A percentile compares a stretch with the other conserved stretches of the same genome.
phyloP scores from a whole-genome alignment of 2,888 invertebrate species.

The Pyralis farinalis region DNA sequence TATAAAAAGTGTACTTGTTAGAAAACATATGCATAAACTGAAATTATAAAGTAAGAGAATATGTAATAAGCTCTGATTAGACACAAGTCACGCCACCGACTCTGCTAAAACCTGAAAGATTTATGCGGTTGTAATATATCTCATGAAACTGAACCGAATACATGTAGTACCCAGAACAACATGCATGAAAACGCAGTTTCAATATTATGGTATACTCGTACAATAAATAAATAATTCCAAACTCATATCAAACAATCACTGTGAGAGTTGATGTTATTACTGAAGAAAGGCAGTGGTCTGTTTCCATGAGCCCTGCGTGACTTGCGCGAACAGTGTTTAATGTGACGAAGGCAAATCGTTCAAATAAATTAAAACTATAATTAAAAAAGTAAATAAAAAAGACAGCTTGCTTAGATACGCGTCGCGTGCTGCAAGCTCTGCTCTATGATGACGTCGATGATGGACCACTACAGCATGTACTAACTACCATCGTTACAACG shows the following conservation, averaged over 20 bases:
- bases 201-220: too few relatives aligned
- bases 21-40: too few relatives aligned
- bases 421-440: conserved; percentile 62
- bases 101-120: neutral
- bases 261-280: too few relatives aligned
- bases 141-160: too few relatives aligned
- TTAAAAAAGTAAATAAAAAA: neutral
- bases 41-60: too few relatives aligned
- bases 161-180: too few relatives aligned
- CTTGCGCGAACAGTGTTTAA: conserved; percentile 1
- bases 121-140: neutral
- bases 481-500: conserved; percentile 38
- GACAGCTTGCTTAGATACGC: conserved; percentile 65
- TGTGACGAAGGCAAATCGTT: neutral
- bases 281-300: neutral
- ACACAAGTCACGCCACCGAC: neutral
- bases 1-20: too few relatives aligned
- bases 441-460: conserved; percentile 43
- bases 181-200: too few relatives aligned
- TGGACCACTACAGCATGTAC: conserved; percentile 27
- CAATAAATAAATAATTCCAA: too few relatives aligned
- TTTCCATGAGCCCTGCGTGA: conserved; percentile 1
- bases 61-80: neutral
- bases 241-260: too few relatives aligned
- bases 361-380: conserved; percentile 9